Base-by-base conservation (phyloP, 2,113 vertebrate species). In the Cromileptes altivelis region DNA sequence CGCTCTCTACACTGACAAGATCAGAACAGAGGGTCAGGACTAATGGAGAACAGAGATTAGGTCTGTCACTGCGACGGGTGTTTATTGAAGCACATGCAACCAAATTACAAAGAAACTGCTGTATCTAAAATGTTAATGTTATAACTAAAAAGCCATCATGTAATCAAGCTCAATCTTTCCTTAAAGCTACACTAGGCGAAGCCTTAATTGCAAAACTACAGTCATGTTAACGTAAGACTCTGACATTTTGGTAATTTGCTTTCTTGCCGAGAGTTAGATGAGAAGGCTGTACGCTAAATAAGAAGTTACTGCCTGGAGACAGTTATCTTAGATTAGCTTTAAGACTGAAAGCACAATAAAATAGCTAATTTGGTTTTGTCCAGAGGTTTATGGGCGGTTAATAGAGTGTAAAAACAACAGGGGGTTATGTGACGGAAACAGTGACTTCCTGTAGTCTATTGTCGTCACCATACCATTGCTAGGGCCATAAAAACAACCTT, bases 11-110 rank as follows among this genome's bases (percentile, higher is more conserved):
- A 19, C 56, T 27, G 45, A 64, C 42, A 50, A 73, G 0, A 76
- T 52, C 73, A 30, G 67, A 61, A 21, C 70, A 80, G 53, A 72
- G 61, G 72, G 61, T 87, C 52, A 71, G 37, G 40, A 62, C 42
- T 57, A 15, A 80, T 42, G 14, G 30, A 19, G 68, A 77, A 61
- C 14, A 45, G 56, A 47, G 62, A 81, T 73, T 2, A 63, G 42
- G 7, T 58, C 52, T 17, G 9, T 57, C n/a, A 1, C 19, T 23
- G 50, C 17, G 56, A 37, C 9, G 0, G 57, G 9, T 25, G n/a
- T 30, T 52, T 73, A 12, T 61, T 13, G 27, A 71, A 60, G 42
- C 25, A 25, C 0, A 9, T 18, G 57, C 75, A 53, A 52, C 60
- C 18, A 58, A 78, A 55, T 58, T 21, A 47, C 53, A 45, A 55